Evolutionary conservation across 2,888 invertebrate genomes (phyloP), one percentile per base, ranked within the genome.

Genomic region (Euclidia mi): DNA sequence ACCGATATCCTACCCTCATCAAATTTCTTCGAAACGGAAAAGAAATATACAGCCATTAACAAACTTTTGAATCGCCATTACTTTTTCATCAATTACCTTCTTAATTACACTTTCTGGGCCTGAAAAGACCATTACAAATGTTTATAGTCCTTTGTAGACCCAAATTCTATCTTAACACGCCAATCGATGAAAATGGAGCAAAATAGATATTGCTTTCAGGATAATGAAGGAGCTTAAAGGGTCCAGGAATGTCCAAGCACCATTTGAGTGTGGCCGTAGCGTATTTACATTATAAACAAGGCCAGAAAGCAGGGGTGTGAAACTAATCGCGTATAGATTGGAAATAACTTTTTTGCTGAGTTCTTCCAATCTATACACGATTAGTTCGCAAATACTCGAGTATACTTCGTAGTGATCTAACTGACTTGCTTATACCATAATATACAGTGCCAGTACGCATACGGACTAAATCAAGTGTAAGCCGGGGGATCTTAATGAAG

Each of bases 191-290:
- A 67, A 87, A 84, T 78, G 78, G 77, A 67, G 77, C 79, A 78
- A 84, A 82, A 84, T 84, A 82, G 80, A 84, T 82, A 88, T 86
- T 88, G 81, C 84, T 85, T 86, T 86, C 76, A 81, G 71, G 79
- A 79, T 86, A 87, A 88, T 87, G 82, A 87, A 82, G 80, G 79
- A 74, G 76, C 81, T 87, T 82, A 82, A 80, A 84, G 83, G 87
- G 86, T 82, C 82, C 79, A 78, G 75, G 79, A 83, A 82, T 79
- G 86, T 88, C 84, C 81, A 79, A 75, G 63, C 49, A 72, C 72
- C 76, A 76, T 81, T 84, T 81, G 67, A 63, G 25, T 25, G 32
- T 51, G 55, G 43, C 70, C 72, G 76, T 83, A 71, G 78, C 79
- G n/a, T n/a, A n/a, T n/a, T n/a, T n/a, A n/a, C n/a, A n/a, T n/a